Base-by-base conservation (phyloP, 1,140 invertebrate genomes). In the Drosophila pseudoananassae region DNA sequence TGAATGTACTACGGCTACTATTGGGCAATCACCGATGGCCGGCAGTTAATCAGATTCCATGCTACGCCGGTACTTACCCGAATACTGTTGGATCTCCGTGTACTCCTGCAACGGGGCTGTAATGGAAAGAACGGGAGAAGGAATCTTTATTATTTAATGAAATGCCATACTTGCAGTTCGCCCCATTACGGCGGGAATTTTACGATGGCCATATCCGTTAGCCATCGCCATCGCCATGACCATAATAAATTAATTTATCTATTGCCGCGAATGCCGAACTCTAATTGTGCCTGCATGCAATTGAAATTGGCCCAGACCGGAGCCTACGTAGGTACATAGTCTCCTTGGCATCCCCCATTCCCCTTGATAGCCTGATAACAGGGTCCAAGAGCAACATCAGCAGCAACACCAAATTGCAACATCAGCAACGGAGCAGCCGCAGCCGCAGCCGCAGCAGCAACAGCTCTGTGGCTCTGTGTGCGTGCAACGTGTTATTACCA, bases 51-150 rank as follows among this genome's bases (percentile, higher is more conserved):
- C 63, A 46, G 59, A 20, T 43, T 23, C 33, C 33, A 45, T 7
- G 64, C 20, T 33, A 15, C 43, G 12, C n/a, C 40, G 29, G 17
- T 20, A 70, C 66, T 90, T 89, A 91, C 90, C 90, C 65, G 90
- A 75, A 76, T 91, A 91, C 59, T 87, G 84, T 81, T 91, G 90
- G 43, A 91, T 78, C 72, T 91, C 90, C 56, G 90, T 89, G 54
- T 78, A 81, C 50, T 91, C 90, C 76, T 91, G 90, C 20, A 91
- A 27, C 47, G 90, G 90, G 56, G 90, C 90, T 91, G 78, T 36
- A 91, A 91, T 38, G 20, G 61, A 10, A 63, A 43, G 17, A 46
- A 65, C 25, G 50, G 27, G 27, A 52, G 23, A 36, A 60, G 33
- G 57, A 80, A 63, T 78, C 40, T 54, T 63, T 61, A 73, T 73